These are phyloP conservation scores for Scomber scombrus DNA, from an alignment of 2,113 vertebrate genomes.

Conservation along the genomic window DNA sequence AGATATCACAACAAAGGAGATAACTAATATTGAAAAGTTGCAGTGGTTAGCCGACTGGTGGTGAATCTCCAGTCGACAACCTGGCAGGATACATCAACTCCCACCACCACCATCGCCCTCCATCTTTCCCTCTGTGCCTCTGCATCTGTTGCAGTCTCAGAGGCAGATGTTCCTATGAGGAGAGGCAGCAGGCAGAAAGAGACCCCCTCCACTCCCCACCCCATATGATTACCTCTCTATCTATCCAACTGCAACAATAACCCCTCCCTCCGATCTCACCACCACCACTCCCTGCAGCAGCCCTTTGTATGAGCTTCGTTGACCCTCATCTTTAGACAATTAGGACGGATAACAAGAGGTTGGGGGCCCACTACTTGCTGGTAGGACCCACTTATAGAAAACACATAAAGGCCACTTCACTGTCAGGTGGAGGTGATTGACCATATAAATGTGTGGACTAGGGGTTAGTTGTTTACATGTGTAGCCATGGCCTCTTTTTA, in stretches of 20 bases:
- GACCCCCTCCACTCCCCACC: conserved; percentile 18
- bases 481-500: conserved; percentile 2
- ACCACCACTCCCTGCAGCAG: conserved; percentile 44
- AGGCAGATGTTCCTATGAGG: conserved; percentile 78
- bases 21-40: conserved; percentile 36
- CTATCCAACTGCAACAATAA: conserved; percentile 56
- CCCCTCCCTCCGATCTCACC: background rate
- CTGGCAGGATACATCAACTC: conserved; percentile 44
- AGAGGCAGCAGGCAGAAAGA: conserved; percentile 73
- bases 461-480: conserved; percentile 2
- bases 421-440: conserved; percentile 27
- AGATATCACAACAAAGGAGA: conserved; percentile 4
- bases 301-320: conserved; percentile 62
- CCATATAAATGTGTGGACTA: background rate
- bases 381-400: conserved; percentile 17
- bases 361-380: conserved; percentile 44
- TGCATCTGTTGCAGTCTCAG: conserved; percentile 78
- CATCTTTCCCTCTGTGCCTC: conserved; percentile 57
- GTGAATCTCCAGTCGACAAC: conserved; percentile 29
- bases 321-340: conserved; percentile 73
- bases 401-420: conserved; percentile 40
- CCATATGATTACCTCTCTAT: conserved; percentile 61
- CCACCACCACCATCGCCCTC: conserved; percentile 15
- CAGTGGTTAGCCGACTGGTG: background rate
- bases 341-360: conserved; percentile 59